These are phyloP conservation scores for Amiota mariae DNA, from an alignment of 2,888 invertebrate species.

Conservation along the genomic window DNA sequence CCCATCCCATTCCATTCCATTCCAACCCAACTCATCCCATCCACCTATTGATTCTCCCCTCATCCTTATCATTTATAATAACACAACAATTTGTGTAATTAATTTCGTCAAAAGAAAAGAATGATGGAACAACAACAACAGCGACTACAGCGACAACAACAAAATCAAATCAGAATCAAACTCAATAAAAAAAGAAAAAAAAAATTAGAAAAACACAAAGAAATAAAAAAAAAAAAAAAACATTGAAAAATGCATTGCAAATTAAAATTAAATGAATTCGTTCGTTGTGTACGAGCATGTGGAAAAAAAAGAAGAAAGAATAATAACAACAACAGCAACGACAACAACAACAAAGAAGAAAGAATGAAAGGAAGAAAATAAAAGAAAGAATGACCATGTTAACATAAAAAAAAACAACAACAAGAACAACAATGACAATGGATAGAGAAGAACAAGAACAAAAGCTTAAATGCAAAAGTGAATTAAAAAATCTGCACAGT, in stretches of 20 bases:
- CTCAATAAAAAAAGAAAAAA: constrained; percentile 32
- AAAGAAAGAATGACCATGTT: constrained; percentile 38
- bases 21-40: no score
- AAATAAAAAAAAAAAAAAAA: constrained; percentile 41
- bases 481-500: constrained; percentile 43
- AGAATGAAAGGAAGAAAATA: constrained; percentile 7
- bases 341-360: constrained; percentile 15
- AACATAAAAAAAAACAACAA: constrained; percentile 26
- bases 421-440: constrained; percentile 30
- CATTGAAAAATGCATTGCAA: constrained; percentile 25
- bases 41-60: no score
- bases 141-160: not conserved
- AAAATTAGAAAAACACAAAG: constrained; percentile 39
- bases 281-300: not conserved
- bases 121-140: not conserved
- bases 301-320: not conserved
- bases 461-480: constrained; percentile 42
- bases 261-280: constrained; percentile 5
- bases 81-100: constrained; percentile 1
- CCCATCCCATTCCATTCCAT: no score
- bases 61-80: not conserved
- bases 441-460: constrained; percentile 23
- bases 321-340: not conserved
- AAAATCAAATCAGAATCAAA: constrained; percentile 23
- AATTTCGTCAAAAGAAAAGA: not conserved